Evolutionary conservation across 2,113 vertebrate genomes (phyloP).

Genomic region (Phyllostomus hastatus): DNA sequence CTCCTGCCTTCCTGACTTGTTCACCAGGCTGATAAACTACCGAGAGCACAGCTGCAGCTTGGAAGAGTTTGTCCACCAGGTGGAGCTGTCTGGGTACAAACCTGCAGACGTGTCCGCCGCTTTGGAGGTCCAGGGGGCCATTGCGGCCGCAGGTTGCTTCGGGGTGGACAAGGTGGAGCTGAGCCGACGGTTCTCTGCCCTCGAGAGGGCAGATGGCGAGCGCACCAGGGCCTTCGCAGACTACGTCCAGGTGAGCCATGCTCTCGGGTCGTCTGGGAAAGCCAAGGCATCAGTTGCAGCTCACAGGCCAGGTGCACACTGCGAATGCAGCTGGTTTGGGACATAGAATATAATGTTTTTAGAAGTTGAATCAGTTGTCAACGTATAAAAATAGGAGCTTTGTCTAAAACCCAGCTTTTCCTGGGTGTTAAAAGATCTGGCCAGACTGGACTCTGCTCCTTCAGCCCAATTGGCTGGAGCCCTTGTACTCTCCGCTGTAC

Average conservation of each 20-base stretch:
- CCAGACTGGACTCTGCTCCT: not conserved
- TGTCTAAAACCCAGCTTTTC: not conserved
- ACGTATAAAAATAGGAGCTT: not conserved
- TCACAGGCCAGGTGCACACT: fast-evolving
- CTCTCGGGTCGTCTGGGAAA: not conserved
- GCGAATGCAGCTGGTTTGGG: no score
- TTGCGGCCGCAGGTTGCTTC: constrained; percentile 80
- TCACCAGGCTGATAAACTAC: constrained; percentile 80
- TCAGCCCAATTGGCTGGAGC: not conserved
- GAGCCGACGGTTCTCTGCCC: constrained; percentile 69
- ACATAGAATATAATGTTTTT: not conserved
- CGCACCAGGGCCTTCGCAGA: constrained; percentile 80
- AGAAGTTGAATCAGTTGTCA: not conserved
- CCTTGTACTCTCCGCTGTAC: not conserved
- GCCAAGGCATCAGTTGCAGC: fast-evolving
- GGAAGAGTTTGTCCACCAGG: constrained; percentile 66
- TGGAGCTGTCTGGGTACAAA: constrained; percentile 77
- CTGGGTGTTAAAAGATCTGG: not conserved
- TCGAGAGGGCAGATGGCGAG: constrained; percentile 70
- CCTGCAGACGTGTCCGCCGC: constrained; percentile 76
- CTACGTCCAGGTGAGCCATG: constrained; percentile 84
- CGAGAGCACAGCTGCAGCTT: constrained; percentile 55
- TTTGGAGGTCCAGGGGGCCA: constrained; percentile 78
- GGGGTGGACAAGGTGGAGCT: constrained; percentile 84
- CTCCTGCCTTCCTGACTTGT: constrained; percentile 83